Percentiles rank a stretch among this genome's conserved stretches.
phyloP scores from a whole-genome alignment of 2,113 vertebrate genomes.

The Argyrosomus japonicus region DNA sequence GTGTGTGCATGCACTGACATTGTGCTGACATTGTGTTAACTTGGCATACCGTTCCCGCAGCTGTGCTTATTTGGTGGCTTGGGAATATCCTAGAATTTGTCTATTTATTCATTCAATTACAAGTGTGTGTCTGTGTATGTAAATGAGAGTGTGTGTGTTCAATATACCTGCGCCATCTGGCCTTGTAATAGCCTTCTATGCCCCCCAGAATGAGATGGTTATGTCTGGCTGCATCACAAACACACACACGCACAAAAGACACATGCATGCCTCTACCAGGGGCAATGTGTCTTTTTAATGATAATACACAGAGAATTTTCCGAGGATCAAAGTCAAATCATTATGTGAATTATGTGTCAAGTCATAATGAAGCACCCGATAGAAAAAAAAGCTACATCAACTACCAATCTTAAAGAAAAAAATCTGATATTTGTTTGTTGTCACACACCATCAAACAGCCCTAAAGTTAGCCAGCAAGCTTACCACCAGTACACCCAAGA shows the following conservation, averaged over 20 bases:
- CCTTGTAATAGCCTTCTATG: slow-evolving; percentile 71
- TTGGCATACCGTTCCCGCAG: slow-evolving; percentile 57
- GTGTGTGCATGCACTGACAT: slow-evolving; percentile 52
- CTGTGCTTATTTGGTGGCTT: slow-evolving; percentile 62
- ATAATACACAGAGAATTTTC: slow-evolving; percentile 19
- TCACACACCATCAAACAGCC: not conserved
- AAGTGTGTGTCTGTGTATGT: slow-evolving; percentile 36
- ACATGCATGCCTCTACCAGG: not conserved
- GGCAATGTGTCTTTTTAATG: slow-evolving; percentile 35
- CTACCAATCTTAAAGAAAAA: not conserved
- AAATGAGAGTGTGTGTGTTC: slow-evolving; percentile 40
- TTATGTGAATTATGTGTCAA: not conserved
- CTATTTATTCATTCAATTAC: slow-evolving; percentile 74
- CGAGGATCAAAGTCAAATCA: slow-evolving; percentile 42
- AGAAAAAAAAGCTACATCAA: not conserved
- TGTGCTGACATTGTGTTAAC: slow-evolving; percentile 73
- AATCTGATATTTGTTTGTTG: too few species aligned
- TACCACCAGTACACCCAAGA: not conserved
- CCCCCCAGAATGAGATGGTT: slow-evolving; percentile 72
- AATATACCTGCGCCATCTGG: slow-evolving; percentile 77
- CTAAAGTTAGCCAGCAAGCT: not conserved
- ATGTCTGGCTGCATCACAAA: slow-evolving; percentile 56
- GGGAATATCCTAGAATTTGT: slow-evolving; percentile 68
- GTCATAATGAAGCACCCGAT: not conserved
- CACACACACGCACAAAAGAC: slow-evolving; percentile 9